Evolutionary conservation across 2,113 vertebrate genomes (phyloP), one percentile per base, ranked within the genome.

Genomic region (Carollia perspicillata): DNA sequence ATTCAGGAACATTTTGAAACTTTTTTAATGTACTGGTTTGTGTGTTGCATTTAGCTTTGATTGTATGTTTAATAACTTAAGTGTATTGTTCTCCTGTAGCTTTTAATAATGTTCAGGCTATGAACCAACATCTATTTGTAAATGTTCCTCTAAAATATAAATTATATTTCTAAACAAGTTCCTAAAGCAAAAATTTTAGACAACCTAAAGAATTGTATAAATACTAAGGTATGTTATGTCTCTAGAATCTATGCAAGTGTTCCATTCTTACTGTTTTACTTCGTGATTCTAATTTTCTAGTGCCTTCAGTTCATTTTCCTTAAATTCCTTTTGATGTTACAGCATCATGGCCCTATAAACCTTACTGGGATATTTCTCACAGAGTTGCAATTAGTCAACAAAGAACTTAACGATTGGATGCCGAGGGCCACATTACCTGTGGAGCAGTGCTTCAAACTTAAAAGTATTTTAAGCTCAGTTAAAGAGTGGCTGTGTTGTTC

Each of bases 391-490:
- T 83, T 40, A 44, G 51, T 96, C 74, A 66, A 49, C 74, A 66
- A 28, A 90, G 58, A 95, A n/a, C 33, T 85, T 75, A 20, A n/a
- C 12, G 26, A 71, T 44, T 35, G 35, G 9, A 44, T 20, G 26
- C 51, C 6, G 18, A 78, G 42, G 68, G 63, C 26, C 18, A 6
- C 8, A 8, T 37, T 84, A n/a, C 65, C 6, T 26, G 2, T 33
- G 42, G 33, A 83, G 42, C 40, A 3, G 47, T 3, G 66, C 71
- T 79, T 95, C 53, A 37, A 37, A 93, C 88, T 89, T 94, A 42
- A 96, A 92, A 95, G 96, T 49, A 60, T 35, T 72, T 93, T 89
- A 95, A 96, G 94, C 81, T 96, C 81, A 93, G 81, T 94, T 86
- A 96, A 96, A 93, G 93, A 23, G 0, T 77, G 84, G 49, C 83